Evolutionary conservation across 2,888 invertebrate genomes (phyloP).

Genomic region (Agrochola circellaris): DNA sequence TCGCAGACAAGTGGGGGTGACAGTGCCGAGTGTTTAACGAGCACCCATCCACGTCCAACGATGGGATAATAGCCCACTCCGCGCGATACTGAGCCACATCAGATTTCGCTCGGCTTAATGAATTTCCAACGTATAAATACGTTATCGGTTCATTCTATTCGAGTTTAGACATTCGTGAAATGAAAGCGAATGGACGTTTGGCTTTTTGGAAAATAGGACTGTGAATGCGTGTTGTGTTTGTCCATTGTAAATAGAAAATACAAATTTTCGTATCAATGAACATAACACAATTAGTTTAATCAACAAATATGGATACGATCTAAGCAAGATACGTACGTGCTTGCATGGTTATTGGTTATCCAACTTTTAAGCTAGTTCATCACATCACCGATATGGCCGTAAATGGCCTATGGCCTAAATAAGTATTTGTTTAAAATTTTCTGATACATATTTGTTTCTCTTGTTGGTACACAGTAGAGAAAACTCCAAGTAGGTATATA

Average conservation of each 20-base stretch:
- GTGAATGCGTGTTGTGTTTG: neutral
- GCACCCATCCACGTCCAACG: slow-evolving; percentile 80
- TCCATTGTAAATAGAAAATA: slow-evolving; percentile 7
- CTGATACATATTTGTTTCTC: neutral
- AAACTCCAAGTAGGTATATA: neutral
- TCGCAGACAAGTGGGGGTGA: slow-evolving; percentile 71
- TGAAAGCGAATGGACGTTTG: slow-evolving; percentile 46
- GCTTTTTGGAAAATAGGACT: slow-evolving; percentile 51
- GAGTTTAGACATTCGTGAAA: slow-evolving; percentile 57
- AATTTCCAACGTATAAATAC: slow-evolving; percentile 77
- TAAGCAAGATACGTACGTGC: neutral
- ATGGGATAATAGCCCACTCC: slow-evolving; percentile 85
- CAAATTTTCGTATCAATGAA: neutral
- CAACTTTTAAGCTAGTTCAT: neutral
- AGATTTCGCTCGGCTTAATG: slow-evolving; percentile 78
- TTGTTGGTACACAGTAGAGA: neutral
- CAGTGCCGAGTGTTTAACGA: slow-evolving; percentile 82
- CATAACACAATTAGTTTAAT: neutral
- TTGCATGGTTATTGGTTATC: neutral
- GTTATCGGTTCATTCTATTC: slow-evolving; percentile 73
- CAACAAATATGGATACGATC: neutral
- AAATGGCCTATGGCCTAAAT: no score
- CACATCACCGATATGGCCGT: neutral
- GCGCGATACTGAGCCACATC: slow-evolving; percentile 71
- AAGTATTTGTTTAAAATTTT: neutral